phyloP scores from a whole-genome alignment of 2,888 invertebrate species.

The Gryllus longicercus region DNA sequence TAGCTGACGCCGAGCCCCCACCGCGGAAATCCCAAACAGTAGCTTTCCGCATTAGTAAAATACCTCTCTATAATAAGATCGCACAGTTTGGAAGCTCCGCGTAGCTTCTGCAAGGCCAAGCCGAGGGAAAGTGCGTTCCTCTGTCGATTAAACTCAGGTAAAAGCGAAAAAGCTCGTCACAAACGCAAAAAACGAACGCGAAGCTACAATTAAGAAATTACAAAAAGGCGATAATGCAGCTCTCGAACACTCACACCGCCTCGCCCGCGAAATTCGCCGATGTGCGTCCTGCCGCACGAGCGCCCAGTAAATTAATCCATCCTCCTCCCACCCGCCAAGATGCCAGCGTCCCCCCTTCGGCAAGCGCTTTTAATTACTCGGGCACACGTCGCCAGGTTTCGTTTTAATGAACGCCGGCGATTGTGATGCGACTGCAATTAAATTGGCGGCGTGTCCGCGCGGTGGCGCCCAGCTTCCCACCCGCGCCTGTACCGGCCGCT shows the following conservation, averaged over 20 bases:
- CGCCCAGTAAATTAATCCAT: not conserved
- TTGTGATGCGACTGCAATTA: not conserved
- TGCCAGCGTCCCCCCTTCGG: not conserved
- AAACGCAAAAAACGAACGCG: not conserved
- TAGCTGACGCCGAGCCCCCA: too few relatives aligned
- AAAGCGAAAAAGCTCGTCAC: too few relatives aligned
- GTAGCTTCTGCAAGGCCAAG: too few relatives aligned
- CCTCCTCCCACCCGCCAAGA: not conserved
- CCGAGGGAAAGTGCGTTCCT: too few relatives aligned
- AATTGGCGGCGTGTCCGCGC: constrained; percentile 5
- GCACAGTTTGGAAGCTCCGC: too few relatives aligned
- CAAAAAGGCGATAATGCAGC: not conserved
- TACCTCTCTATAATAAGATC: too few relatives aligned
- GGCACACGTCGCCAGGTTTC: not conserved
- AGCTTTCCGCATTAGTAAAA: too few relatives aligned
- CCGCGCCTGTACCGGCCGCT: not conserved
- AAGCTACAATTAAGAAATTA: not conserved
- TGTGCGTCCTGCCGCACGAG: not conserved
- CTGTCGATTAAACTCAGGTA: too few relatives aligned
- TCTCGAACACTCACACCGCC: not conserved
- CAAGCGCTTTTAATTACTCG: constrained; percentile 3
- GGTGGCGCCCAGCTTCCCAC: not conserved
- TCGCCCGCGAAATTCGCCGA: too few relatives aligned
- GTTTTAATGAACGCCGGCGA: not conserved
- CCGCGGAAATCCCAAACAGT: too few relatives aligned